A percentile compares a stretch with the other conserved stretches of the same genome.
These are phyloP conservation scores for Hololepta plana DNA, from an alignment of 2,888 invertebrate genomes.

Conservation along the genomic window DNA sequence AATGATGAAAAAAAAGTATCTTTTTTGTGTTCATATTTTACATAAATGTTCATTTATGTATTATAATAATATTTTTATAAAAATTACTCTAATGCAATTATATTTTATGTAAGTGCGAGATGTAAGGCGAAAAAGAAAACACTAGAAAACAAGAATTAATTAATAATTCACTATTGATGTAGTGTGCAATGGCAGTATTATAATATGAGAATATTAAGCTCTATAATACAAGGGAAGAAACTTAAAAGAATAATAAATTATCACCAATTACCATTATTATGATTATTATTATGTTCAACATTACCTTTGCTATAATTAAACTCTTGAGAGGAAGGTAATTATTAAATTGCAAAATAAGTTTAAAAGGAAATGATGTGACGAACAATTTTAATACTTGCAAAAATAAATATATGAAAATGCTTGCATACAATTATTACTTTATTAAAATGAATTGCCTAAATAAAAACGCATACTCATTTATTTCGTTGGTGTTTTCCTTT, in stretches of 20 bases:
- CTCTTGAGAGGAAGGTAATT: conserved; percentile 10
- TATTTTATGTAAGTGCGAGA: conserved; percentile 12
- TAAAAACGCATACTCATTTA: conserved; percentile 18
- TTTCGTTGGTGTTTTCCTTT: conserved; percentile 10
- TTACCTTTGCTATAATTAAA: conserved; percentile 10
- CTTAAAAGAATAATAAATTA: too few species aligned
- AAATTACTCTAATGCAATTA: conserved; percentile 13
- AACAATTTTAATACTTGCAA: conserved; percentile 13
- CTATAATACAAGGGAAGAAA: too few species aligned
- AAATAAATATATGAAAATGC: conserved; percentile 11
- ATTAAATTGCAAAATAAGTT: conserved; percentile 9
- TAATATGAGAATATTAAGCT: too few species aligned
- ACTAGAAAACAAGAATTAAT: too few species aligned
- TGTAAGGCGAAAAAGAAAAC: too few species aligned
- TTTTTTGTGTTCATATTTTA: too few species aligned
- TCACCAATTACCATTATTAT: too few species aligned
- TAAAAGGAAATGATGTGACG: too few species aligned
- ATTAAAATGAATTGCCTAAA: conserved; percentile 16
- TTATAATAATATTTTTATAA: conserved; percentile 15
- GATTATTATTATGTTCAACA: too few species aligned
- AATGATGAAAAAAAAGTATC: too few species aligned
- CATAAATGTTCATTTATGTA: conserved; percentile 13
- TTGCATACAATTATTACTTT: conserved; percentile 13
- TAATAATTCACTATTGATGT: conserved; percentile 13
- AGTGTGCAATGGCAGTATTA: conserved; percentile 12